Conservation (phyloP, 1,140 invertebrate species). For the Drosophila littoralis region DNA sequence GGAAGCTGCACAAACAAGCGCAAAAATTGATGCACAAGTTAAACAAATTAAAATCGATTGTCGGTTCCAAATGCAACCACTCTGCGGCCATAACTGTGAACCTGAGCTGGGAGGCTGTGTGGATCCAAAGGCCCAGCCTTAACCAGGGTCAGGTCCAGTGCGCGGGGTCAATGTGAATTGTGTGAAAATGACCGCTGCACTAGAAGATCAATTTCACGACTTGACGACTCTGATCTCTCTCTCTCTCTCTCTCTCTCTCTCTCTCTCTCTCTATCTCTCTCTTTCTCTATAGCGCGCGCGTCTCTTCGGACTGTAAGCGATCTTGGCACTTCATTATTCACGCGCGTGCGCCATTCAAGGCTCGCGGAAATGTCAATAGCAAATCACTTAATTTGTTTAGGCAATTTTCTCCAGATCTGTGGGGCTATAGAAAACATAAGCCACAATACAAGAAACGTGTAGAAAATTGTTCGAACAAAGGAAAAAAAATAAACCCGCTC, state of each 20-base stretch:
- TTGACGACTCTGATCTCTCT: constrained; percentile 4
- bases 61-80: constrained; percentile 40
- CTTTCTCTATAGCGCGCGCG: not conserved
- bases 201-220: constrained; percentile 51
- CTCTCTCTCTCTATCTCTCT: constrained; percentile 5
- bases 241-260: not conserved
- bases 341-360: constrained; percentile 78
- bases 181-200: constrained; percentile 69
- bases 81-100: constrained; percentile 50
- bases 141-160: constrained; percentile 71
- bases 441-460: constrained; percentile 52
- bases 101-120: constrained; percentile 41
- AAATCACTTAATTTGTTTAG: constrained; percentile 83
- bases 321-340: constrained; percentile 84
- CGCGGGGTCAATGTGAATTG: constrained; percentile 79
- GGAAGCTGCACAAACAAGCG: constrained; percentile 62
- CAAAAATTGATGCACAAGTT: constrained; percentile 82
- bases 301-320: constrained; percentile 67
- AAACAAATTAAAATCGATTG: constrained; percentile 83
- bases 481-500: constrained; percentile 33
- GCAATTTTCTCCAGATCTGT: constrained; percentile 69
- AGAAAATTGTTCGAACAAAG: constrained; percentile 49
- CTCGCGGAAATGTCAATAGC: constrained; percentile 83
- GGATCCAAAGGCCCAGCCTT: constrained; percentile 21
- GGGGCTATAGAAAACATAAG: constrained; percentile 39